phyloP scores from a whole-genome alignment of 2,888 invertebrate genomes.

The Cacoxenus indagator region DNA sequence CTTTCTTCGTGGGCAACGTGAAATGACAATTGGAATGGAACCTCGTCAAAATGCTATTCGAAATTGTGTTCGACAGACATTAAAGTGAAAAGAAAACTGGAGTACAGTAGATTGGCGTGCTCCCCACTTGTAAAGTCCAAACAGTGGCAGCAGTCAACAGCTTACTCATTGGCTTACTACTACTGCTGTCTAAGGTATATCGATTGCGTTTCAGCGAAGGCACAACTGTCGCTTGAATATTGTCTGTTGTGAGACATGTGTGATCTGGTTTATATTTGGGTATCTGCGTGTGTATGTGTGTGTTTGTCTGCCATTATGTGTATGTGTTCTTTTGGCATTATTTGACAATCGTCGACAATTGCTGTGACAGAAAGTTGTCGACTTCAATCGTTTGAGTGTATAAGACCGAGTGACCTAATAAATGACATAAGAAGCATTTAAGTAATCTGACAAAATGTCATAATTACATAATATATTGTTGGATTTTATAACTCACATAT shows the following conservation, averaged over 20 bases:
- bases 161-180: background rate
- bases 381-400: background rate
- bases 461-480: background rate
- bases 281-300: conserved; percentile 26
- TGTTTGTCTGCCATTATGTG: conserved; percentile 25
- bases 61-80: background rate
- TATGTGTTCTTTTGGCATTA: conserved; percentile 25
- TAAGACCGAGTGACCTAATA: background rate
- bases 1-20: background rate
- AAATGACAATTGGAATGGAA: background rate
- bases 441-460: background rate
- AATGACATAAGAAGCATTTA: too few species aligned
- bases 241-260: background rate
- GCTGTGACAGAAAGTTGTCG: background rate
- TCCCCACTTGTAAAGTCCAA: background rate
- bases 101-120: background rate
- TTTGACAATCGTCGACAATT: background rate
- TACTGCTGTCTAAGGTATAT: background rate
- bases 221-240: background rate
- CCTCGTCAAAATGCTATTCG: background rate
- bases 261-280: conserved; percentile 33
- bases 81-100: too few species aligned
- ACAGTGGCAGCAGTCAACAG: background rate
- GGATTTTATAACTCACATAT: background rate
- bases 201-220: background rate